These are phyloP conservation scores for Papilio aristodemus DNA, from an alignment of 1,140 invertebrate genomes.

Conservation along the genomic window DNA sequence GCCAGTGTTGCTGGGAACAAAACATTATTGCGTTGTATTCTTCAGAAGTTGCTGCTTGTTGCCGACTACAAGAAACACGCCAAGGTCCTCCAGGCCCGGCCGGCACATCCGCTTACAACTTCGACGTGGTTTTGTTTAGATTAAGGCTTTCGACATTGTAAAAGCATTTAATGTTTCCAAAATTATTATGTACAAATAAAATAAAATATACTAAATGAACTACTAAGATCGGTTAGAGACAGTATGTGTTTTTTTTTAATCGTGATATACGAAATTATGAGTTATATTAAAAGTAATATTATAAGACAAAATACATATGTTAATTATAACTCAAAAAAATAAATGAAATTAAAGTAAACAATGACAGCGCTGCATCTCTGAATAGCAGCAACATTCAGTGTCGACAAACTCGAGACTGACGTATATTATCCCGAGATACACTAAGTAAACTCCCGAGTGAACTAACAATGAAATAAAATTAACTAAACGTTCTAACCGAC, in stretches of 20 bases:
- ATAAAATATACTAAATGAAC: too few species aligned
- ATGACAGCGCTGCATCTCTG: background rate
- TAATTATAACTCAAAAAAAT: background rate
- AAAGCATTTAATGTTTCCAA: background rate
- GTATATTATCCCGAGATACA: background rate
- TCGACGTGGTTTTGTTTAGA: background rate
- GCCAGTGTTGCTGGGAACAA: background rate
- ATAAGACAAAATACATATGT: background rate
- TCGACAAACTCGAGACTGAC: background rate
- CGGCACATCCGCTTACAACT: background rate
- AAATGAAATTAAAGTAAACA: background rate
- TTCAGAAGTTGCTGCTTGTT: constrained; percentile 1
- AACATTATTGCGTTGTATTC: background rate
- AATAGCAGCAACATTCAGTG: constrained; percentile 2
- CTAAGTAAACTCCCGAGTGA: background rate
- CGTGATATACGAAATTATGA: too few species aligned
- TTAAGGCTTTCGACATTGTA: constrained; percentile 1
- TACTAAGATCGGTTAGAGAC: too few species aligned
- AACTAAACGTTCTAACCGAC: background rate
- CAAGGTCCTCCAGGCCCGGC: background rate
- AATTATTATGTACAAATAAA: too few species aligned
- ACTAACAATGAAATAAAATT: background rate
- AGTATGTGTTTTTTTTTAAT: too few species aligned
- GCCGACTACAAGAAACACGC: background rate
- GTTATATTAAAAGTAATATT: too few species aligned